Base-by-base conservation (phyloP, 2,797 vertebrate genomes). In the Martes flavigula region DNA sequence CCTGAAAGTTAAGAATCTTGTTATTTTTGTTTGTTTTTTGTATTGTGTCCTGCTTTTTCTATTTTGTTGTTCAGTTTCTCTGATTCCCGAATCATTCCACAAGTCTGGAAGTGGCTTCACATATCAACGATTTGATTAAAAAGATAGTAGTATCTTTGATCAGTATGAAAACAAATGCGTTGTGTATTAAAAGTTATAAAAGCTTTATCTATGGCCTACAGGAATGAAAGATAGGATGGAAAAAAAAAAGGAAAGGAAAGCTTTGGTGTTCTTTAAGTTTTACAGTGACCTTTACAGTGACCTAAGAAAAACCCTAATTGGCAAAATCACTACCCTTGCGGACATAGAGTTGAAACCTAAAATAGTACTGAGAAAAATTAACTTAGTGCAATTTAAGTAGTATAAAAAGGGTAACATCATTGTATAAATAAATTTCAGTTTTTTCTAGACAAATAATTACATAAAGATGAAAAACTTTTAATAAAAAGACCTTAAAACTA, bases 211-310 rank as follows among this genome's bases (percentile, higher is more conserved):
- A 1, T 83, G 25, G 60, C 89, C 60, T 90, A 83, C 35, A 72
- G 27, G 25, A 81, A 94, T 56, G 43, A 40, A 83, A 87, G 54
- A 66, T 60, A 21, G 32, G 54, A 54, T 78, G n/a, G 35, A 43
- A n/a, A 88, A 77, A 81, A 82, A 14, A 73, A 75, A 30, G 38
- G 13, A 40, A 14, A 73, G 23, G 13, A 73, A 48, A 40, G 18
- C 32, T 95, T 85, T 92, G 73, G 56, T 89, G 20, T 85, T 84
- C 56, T 87, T 92, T 96, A 89, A 90, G 10, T 85, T 91, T 95
- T 72, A 89, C 6, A 21, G 12, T 92, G 32, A 91, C 64, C 62
- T 91, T 95, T 72, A 89, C 6, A 21, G 12, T 92, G 32, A 88
- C 64, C 62, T 62, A 83, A 43, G 46, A 92, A 86, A 77, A 84